These are phyloP conservation scores for Scelioninae gen. 1 DNA, from an alignment of 2,888 invertebrate genomes.

Conservation along the genomic window DNA sequence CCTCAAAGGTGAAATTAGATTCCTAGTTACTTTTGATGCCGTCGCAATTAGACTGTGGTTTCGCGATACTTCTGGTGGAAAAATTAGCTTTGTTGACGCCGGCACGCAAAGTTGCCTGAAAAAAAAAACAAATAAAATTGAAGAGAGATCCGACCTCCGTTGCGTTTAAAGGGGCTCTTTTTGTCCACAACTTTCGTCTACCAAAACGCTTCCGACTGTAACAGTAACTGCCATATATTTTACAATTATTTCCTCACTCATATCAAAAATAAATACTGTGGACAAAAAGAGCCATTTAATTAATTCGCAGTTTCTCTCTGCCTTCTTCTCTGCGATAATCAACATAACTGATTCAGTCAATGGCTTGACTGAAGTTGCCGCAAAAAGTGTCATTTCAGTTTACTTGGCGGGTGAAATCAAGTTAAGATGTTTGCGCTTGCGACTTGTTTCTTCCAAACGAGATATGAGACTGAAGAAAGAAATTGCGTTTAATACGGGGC, in stretches of 20 bases:
- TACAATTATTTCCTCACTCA: slow-evolving; percentile 22
- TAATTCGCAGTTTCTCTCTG: slow-evolving; percentile 3
- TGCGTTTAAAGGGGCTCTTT: too few species aligned
- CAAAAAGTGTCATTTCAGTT: background rate
- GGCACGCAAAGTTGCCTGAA: too few species aligned
- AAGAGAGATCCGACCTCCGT: too few species aligned
- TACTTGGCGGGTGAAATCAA: too few species aligned
- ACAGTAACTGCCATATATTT: slow-evolving; percentile 30
- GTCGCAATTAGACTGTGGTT: too few species aligned
- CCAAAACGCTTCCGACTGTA: slow-evolving; percentile 8
- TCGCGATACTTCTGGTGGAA: too few species aligned
- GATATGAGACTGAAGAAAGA: background rate
- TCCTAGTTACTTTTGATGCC: too few species aligned
- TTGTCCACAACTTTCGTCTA: slow-evolving; percentile 10
- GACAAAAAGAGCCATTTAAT: slow-evolving; percentile 12
- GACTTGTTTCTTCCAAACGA: background rate
- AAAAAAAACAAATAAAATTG: too few species aligned
- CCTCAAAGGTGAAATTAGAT: too few species aligned
- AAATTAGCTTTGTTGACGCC: too few species aligned
- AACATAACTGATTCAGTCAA: too few species aligned
- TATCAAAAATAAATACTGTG: slow-evolving; percentile 47
- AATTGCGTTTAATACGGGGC: background rate
- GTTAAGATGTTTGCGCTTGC: background rate
- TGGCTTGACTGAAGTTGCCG: too few species aligned
- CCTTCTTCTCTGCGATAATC: slow-evolving; percentile 12